Evolutionary conservation across 2,888 invertebrate species (phyloP).

Genomic region (Cataglyphis albicans): DNA sequence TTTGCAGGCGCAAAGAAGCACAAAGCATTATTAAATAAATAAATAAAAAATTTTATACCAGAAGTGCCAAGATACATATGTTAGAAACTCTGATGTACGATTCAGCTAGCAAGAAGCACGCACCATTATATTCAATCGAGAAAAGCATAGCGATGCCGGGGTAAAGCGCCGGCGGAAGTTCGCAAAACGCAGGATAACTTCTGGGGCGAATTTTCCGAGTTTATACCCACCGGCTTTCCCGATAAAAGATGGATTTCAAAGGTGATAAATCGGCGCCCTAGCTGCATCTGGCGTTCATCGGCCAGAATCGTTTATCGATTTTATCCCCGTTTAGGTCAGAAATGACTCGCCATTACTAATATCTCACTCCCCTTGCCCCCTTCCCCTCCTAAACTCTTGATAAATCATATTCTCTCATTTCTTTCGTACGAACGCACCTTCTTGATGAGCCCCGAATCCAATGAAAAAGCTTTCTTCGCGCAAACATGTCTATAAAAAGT

Average conservation of each 20-base stretch:
- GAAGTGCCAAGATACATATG: background rate
- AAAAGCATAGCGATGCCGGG: slow-evolving; percentile 1
- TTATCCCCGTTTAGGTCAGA: slow-evolving; percentile 23
- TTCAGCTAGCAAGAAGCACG: background rate
- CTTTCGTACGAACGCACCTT: slow-evolving; percentile 4
- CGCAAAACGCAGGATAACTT: slow-evolving; percentile 25
- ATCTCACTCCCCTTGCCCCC: background rate
- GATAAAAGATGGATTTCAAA: slow-evolving; percentile 27
- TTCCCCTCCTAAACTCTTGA: background rate
- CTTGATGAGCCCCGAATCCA: background rate
- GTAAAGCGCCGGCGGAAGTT: slow-evolving; percentile 32
- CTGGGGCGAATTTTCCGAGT: slow-evolving; percentile 34
- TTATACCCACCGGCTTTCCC: slow-evolving; percentile 10
- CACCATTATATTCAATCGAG: background rate
- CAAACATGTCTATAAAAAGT: background rate
- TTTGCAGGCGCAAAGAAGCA: no score
- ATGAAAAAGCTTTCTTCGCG: background rate
- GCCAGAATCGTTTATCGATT: slow-evolving; percentile 55
- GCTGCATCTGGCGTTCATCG: slow-evolving; percentile 26
- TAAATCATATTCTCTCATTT: slow-evolving; percentile 29
- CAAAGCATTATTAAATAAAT: background rate
- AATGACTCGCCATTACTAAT: slow-evolving; percentile 24
- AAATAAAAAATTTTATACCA: background rate
- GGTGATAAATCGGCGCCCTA: slow-evolving; percentile 49
- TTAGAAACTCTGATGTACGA: background rate